phyloP scores from a whole-genome alignment of 2,888 invertebrate genomes.

The Lymantria dispar region DNA sequence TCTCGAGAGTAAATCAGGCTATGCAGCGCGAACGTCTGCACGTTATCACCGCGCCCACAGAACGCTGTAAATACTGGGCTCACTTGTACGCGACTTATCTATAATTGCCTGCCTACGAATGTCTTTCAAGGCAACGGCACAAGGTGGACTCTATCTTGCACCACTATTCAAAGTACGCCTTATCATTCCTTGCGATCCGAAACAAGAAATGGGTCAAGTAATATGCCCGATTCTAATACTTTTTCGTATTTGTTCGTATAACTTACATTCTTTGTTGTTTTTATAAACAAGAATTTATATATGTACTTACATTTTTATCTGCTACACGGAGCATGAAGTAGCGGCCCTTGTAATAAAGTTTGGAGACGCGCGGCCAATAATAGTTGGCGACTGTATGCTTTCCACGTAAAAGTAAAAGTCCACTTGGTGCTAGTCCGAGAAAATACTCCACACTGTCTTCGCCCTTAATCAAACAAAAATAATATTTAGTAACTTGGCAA shows the following conservation, averaged over 20 bases:
- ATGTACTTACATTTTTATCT: conserved; percentile 94
- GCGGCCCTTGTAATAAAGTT: conserved; percentile 97
- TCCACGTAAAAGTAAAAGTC: conserved; percentile 95
- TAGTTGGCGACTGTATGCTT: conserved; percentile 98
- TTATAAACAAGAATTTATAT: conserved; percentile 30
- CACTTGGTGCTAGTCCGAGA: conserved; percentile 96
- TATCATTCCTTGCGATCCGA: conserved; percentile 59
- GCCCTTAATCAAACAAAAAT: conserved; percentile 82
- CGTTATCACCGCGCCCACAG: conserved; percentile 62
- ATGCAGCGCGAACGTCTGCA: conserved; percentile 22
- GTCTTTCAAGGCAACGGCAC: conserved; percentile 75
- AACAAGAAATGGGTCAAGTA: conserved; percentile 68
- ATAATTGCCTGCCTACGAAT: conserved; percentile 79
- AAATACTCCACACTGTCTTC: conserved; percentile 98
- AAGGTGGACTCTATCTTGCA: conserved; percentile 73
- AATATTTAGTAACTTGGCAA: conserved; percentile 1
- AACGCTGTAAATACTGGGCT: conserved; percentile 71
- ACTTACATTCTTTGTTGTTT: conserved; percentile 15
- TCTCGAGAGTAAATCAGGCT: conserved; percentile 19
- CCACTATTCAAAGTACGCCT: conserved; percentile 62
- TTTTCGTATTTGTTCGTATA: conserved; percentile 30
- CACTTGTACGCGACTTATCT: conserved; percentile 78
- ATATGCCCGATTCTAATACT: conserved; percentile 49
- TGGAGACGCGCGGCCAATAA: conserved; percentile 98
- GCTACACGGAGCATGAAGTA: conserved; percentile 98